These are phyloP conservation scores for Andrena camellia DNA, from an alignment of 2,888 invertebrate species.

Conservation along the genomic window DNA sequence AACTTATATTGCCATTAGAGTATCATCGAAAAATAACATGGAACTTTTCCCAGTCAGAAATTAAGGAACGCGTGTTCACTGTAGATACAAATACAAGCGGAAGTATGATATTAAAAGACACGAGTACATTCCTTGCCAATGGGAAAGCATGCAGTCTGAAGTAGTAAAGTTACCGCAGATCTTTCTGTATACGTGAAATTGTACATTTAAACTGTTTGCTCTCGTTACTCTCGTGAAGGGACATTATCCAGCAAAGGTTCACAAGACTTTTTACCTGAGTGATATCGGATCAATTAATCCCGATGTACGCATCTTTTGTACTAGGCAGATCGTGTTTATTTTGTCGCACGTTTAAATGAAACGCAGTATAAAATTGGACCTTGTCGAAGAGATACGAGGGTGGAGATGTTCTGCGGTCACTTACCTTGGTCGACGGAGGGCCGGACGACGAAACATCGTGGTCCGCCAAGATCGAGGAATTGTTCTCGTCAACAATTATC, in stretches of 20 bases:
- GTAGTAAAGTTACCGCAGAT: conserved; percentile 54
- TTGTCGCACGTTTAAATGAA: conserved; percentile 50
- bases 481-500: conserved; percentile 95
- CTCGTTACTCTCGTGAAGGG: conserved; percentile 25
- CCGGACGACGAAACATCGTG: conserved; percentile 91
- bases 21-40: conserved; percentile 31
- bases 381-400: conserved; percentile 7
- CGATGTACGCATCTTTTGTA: conserved; percentile 62
- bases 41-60: conserved; percentile 15
- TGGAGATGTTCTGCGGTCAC: conserved; percentile 1
- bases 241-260: conserved; percentile 48
- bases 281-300: conserved; percentile 63
- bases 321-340: conserved; percentile 29
- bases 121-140: conserved; percentile 44
- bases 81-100: conserved; percentile 53
- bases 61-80: conserved; percentile 34
- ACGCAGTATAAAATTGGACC: conserved; percentile 27
- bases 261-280: conserved; percentile 68
- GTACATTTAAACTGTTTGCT: conserved; percentile 15
- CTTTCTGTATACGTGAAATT: conserved; percentile 16
- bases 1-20: conserved; percentile 32
- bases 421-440: conserved; percentile 94
- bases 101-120: conserved; percentile 42
- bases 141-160: conserved; percentile 64
- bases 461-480: conserved; percentile 92